Conservation (phyloP, 2,797 vertebrate genomes). For the Chromobotia macracanthus region DNA sequence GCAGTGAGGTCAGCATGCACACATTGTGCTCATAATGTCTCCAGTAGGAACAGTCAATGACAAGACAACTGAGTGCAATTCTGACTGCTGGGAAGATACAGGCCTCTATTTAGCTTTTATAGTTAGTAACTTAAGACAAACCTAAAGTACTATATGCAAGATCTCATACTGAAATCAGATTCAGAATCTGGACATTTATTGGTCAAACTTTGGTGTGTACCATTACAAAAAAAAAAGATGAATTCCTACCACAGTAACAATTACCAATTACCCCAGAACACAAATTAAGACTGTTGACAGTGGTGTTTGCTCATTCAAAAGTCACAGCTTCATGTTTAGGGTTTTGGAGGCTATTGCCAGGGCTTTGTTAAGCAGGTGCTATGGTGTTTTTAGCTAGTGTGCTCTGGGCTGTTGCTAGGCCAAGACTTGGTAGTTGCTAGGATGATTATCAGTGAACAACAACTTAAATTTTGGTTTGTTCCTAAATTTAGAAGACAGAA, state of each 20-base stretch:
- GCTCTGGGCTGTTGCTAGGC: no score
- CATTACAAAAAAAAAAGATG: not conserved
- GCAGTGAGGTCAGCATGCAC: constrained; percentile 68
- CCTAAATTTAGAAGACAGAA: no score
- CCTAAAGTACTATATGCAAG: not conserved
- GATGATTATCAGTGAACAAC: no score
- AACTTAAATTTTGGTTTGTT: no score
- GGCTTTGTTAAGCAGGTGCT: no score
- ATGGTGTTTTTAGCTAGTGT: no score
- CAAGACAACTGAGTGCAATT: constrained; percentile 37
- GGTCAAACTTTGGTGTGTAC: not conserved
- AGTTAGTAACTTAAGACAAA: not conserved
- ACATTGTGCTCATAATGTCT: constrained; percentile 60
- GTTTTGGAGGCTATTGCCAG: no score
- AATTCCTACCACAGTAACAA: not conserved
- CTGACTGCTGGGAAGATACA: constrained; percentile 32
- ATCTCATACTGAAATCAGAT: not conserved
- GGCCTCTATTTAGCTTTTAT: not conserved
- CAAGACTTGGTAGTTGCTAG: no score
- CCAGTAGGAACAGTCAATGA: constrained; percentile 55
- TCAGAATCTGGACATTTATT: not conserved
- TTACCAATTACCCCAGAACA: not conserved
- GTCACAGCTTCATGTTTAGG: no score
- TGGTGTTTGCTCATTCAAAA: no score
- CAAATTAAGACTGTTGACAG: not conserved